A percentile compares a stretch with the other conserved stretches of the same genome.
Conservation (phyloP, 2,888 invertebrate genomes). For the Coecobrya sp. region DNA sequence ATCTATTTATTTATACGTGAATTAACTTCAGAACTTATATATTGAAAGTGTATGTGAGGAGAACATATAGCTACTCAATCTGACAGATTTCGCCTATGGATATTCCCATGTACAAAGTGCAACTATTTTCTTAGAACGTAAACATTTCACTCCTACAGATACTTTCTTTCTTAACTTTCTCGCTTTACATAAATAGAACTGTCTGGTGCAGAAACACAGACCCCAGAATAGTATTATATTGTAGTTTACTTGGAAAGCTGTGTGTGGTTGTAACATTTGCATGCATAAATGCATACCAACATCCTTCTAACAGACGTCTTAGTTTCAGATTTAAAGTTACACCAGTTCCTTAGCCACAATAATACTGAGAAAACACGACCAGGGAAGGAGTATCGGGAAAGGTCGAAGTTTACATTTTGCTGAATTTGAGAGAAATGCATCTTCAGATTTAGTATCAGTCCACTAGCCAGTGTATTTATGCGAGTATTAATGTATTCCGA, state of each 20-base stretch:
- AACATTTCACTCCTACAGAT: slow-evolving; percentile 13
- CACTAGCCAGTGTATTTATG: background rate
- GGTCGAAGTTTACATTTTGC: background rate
- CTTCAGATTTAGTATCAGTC: background rate
- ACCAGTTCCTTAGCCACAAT: background rate
- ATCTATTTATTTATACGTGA: background rate
- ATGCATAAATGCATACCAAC: slow-evolving; percentile 63
- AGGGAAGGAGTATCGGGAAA: background rate
- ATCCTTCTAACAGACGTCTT: slow-evolving; percentile 8
- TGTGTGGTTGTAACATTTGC: slow-evolving; percentile 34
- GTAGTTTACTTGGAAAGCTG: background rate
- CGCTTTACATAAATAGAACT: slow-evolving; percentile 40
- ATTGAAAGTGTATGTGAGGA: too few relatives aligned
- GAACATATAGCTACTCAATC: too few relatives aligned
- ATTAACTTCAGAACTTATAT: background rate
- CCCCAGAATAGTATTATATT: background rate
- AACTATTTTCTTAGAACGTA: slow-evolving; percentile 4
- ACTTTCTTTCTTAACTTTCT: slow-evolving; percentile 39
- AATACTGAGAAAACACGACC: background rate
- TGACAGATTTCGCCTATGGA: too few relatives aligned
- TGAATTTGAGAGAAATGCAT: background rate
- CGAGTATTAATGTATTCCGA: background rate
- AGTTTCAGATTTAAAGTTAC: slow-evolving; percentile 29
- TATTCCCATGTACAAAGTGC: background rate
- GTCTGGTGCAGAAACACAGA: slow-evolving; percentile 27